These are phyloP conservation scores for Odiellus spinosus DNA, from an alignment of 2,888 invertebrate species.

Conservation along the genomic window DNA sequence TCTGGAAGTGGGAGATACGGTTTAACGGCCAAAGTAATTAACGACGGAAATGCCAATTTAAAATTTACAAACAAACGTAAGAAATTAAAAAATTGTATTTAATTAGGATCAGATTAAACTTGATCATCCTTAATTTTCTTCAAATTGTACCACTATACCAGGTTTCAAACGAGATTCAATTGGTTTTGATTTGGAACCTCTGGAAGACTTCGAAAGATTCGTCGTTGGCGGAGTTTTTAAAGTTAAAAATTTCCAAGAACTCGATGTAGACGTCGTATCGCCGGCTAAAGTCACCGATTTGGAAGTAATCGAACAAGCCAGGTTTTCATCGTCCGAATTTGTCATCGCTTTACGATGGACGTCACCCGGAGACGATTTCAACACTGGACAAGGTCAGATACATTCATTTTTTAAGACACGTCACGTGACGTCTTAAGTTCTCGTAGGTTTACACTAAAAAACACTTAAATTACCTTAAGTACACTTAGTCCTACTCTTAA, in stretches of 20 bases:
- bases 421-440: too few relatives aligned
- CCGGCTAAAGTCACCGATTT: slow-evolving; percentile 22
- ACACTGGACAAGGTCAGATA: slow-evolving; percentile 8
- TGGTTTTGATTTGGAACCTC: too few relatives aligned
- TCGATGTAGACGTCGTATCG: slow-evolving; percentile 17
- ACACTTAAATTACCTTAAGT: too few relatives aligned
- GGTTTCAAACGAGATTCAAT: slow-evolving; percentile 7
- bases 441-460: too few relatives aligned
- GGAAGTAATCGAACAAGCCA: slow-evolving; percentile 10
- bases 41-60: slow-evolving; percentile 18
- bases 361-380: slow-evolving; percentile 22
- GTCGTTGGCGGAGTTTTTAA: slow-evolving; percentile 20
- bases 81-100: too few relatives aligned
- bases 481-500: too few relatives aligned
- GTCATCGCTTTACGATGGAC: slow-evolving; percentile 21
- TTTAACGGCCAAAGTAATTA: slow-evolving; percentile 22
- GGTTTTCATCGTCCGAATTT: slow-evolving; percentile 1
- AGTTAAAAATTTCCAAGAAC: slow-evolving; percentile 10
- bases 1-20: slow-evolving; percentile 25
- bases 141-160: slow-evolving; percentile 7
- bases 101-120: too few relatives aligned
- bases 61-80: slow-evolving; percentile 1
- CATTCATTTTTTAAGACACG: too few relatives aligned
- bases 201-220: slow-evolving; percentile 18
- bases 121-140: slow-evolving; percentile 1